These are phyloP conservation scores for Paedocypris micromegethes DNA, from an alignment of 2,797 vertebrate species.

Conservation along the genomic window DNA sequence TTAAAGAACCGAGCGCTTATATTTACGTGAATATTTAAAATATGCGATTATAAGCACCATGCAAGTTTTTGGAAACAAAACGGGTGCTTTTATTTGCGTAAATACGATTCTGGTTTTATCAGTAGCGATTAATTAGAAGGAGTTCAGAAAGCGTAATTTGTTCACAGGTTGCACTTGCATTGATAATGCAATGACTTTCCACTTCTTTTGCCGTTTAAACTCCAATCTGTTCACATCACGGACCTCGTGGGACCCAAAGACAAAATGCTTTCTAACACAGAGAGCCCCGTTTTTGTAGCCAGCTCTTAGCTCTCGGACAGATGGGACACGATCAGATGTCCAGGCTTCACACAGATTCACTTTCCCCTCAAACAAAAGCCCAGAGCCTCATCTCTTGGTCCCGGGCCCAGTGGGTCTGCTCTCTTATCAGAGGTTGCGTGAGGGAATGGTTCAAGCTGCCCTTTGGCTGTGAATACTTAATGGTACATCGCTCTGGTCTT, in stretches of 20 bases:
- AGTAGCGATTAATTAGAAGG: no score
- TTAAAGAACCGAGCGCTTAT: no score
- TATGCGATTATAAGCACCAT: no score
- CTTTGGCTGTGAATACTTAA: constrained; percentile 63
- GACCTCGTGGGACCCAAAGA: constrained; percentile 15
- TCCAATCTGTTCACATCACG: neutral
- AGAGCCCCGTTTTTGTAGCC: constrained; percentile 20
- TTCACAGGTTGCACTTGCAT: no score
- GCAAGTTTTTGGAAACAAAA: no score
- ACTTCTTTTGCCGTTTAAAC: constrained; percentile 9
- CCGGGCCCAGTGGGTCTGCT: constrained; percentile 38
- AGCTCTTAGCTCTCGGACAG: constrained; percentile 35
- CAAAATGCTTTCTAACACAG: constrained; percentile 19
- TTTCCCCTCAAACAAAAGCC: constrained; percentile 43
- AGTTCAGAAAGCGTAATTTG: no score
- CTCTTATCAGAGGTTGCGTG: constrained; percentile 45
- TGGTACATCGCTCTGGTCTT: constrained; percentile 49
- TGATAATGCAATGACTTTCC: no score
- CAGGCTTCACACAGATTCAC: constrained; percentile 44
- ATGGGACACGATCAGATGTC: constrained; percentile 49
- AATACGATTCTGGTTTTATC: no score
- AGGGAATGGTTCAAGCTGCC: constrained; percentile 39
- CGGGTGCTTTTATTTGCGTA: no score
- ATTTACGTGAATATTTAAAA: no score
- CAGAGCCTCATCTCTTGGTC: constrained; percentile 26